phyloP scores from a whole-genome alignment of 2,888 invertebrate species.

The Altica lythri region DNA sequence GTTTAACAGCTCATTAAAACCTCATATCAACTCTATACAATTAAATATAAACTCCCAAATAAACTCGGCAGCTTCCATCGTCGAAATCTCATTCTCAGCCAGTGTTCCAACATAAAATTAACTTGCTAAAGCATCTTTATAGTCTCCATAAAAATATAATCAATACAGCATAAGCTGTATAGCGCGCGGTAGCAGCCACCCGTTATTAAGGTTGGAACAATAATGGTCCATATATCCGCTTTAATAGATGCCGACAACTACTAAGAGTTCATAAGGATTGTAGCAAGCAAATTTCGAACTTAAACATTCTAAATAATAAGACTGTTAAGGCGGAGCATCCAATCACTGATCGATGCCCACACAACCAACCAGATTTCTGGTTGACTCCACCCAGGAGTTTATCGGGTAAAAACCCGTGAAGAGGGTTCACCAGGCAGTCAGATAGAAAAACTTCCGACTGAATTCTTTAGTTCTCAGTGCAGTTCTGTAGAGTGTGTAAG shows the following conservation, averaged over 20 bases:
- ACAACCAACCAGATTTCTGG: slow-evolving; percentile 50
- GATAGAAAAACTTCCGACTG: no score
- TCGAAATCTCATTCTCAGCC: background rate
- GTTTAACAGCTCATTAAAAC: slow-evolving; percentile 14
- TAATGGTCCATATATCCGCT: slow-evolving; percentile 50
- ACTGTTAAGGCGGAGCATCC: slow-evolving; percentile 43
- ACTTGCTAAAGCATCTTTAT: slow-evolving; percentile 51
- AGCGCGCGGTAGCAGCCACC: slow-evolving; percentile 40
- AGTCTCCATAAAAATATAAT: slow-evolving; percentile 52
- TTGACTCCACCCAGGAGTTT: slow-evolving; percentile 40
- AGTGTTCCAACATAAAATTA: slow-evolving; percentile 43
- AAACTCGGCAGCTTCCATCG: no score
- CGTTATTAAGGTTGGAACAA: slow-evolving; percentile 45
- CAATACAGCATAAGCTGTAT: slow-evolving; percentile 52
- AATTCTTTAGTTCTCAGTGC: background rate
- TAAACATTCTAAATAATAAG: slow-evolving; percentile 39
- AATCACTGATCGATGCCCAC: slow-evolving; percentile 51
- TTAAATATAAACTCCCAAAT: slow-evolving; percentile 18
- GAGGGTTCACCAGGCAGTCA: no score
- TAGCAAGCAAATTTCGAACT: slow-evolving; percentile 43
- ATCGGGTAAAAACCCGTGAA: slow-evolving; percentile 25
- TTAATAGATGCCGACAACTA: slow-evolving; percentile 55
- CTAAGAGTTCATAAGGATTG: slow-evolving; percentile 54
- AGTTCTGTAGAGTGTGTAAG: background rate
- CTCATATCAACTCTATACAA: slow-evolving; percentile 18